Evolutionary conservation across 2,888 invertebrate genomes (phyloP).

Genomic region (Nezara viridula): DNA sequence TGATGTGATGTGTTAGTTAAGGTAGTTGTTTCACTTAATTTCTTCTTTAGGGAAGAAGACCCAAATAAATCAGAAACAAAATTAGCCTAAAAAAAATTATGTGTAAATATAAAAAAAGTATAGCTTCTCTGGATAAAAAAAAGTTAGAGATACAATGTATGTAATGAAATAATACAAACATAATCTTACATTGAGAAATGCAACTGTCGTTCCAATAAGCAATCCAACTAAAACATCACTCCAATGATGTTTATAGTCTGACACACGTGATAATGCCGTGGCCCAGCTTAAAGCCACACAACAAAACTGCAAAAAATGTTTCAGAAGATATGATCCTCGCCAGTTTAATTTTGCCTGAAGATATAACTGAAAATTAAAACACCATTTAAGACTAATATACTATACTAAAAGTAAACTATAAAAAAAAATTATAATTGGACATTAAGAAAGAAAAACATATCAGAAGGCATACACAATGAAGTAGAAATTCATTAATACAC

Average conservation of each 20-base stretch:
- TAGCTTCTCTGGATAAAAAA: not conserved
- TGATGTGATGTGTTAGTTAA: conserved; percentile 55
- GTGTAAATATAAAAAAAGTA: not conserved
- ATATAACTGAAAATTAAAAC: conserved; percentile 78
- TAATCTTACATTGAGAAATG: conserved; percentile 77
- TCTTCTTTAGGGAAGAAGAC: not conserved
- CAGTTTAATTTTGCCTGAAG: conserved; percentile 87
- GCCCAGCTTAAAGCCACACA: conserved; percentile 86
- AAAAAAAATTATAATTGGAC: not conserved
- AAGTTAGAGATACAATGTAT: not conserved
- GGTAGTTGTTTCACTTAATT: conserved; percentile 53
- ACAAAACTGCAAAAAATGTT: conserved; percentile 87
- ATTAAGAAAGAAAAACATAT: no score
- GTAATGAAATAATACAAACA: not conserved
- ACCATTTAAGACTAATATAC: not conserved
- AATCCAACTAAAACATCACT: conserved; percentile 93
- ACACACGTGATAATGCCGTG: conserved; percentile 90
- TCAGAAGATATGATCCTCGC: conserved; percentile 83
- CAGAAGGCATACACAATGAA: not conserved
- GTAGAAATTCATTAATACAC: not conserved
- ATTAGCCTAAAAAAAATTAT: conserved; percentile 50
- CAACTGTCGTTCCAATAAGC: conserved; percentile 77
- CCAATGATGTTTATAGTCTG: conserved; percentile 98
- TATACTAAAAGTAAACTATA: not conserved
- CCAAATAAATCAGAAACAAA: conserved; percentile 56